These are phyloP conservation scores for Trichopria drosophilae DNA, from an alignment of 2,888 invertebrate species.

Conservation along the genomic window DNA sequence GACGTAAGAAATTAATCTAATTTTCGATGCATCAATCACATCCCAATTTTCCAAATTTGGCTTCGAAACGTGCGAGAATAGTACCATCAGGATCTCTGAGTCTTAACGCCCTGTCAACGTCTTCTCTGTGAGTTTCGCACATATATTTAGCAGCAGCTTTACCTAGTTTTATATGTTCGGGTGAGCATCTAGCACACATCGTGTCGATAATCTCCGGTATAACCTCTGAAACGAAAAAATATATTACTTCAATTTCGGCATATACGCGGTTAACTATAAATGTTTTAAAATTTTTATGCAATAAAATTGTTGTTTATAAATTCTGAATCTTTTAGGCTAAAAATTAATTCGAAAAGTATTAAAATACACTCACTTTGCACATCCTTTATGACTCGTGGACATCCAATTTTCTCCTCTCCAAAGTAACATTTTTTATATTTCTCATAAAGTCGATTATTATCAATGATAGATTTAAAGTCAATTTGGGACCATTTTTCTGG, in stretches of 20 bases:
- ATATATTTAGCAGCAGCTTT: slow-evolving; percentile 30
- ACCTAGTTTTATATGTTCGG: slow-evolving; percentile 31
- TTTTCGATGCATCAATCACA: slow-evolving; percentile 12
- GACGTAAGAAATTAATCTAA: neutral
- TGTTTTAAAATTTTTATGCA: too few relatives aligned
- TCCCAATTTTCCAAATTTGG: slow-evolving; percentile 34
- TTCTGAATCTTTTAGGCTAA: neutral
- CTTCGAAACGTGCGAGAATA: slow-evolving; percentile 28
- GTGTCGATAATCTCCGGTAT: slow-evolving; percentile 35
- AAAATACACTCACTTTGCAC: slow-evolving; percentile 34
- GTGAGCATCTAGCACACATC: slow-evolving; percentile 36
- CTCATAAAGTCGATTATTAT: slow-evolving; percentile 36
- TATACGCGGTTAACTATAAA: too few relatives aligned
- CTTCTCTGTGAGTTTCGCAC: slow-evolving; percentile 34
- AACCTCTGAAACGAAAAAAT: slow-evolving; percentile 33
- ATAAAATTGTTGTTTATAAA: too few relatives aligned
- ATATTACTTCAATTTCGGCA: too few relatives aligned
- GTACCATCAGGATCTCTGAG: slow-evolving; percentile 33
- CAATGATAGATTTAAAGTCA: slow-evolving; percentile 32
- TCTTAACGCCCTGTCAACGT: slow-evolving; percentile 28
- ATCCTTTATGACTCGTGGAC: slow-evolving; percentile 31
- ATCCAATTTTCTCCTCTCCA: slow-evolving; percentile 22
- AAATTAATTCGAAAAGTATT: slow-evolving; percentile 14
- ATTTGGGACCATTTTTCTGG: slow-evolving; percentile 32
- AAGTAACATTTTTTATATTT: slow-evolving; percentile 37